A percentile compares a stretch with the other conserved stretches of the same genome.
Conservation (phyloP, 2,797 vertebrate species). For the Podargus strigoides region DNA sequence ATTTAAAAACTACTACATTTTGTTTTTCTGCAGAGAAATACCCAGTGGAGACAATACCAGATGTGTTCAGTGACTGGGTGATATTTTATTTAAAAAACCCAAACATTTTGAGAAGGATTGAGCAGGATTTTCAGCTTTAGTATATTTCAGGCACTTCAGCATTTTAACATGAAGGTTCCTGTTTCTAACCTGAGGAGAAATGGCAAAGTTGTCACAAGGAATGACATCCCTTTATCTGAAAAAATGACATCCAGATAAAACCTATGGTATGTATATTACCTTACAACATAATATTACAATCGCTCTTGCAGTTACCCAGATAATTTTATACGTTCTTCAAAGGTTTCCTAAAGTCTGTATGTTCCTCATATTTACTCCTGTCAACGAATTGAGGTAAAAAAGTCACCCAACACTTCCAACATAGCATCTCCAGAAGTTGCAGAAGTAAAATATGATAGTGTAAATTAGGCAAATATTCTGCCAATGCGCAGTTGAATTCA, state of each 20-base stretch:
- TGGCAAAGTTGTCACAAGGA: neutral
- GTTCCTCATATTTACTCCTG: neutral
- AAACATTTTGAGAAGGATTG: neutral
- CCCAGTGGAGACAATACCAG: neutral
- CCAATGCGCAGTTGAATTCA: too few species aligned
- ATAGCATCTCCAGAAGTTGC: neutral
- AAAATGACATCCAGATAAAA: neutral
- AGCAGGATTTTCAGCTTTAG: neutral
- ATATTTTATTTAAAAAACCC: neutral
- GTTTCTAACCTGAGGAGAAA: neutral
- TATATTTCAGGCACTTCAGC: neutral
- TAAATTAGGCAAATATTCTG: neutral
- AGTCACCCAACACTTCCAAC: neutral
- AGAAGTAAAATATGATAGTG: neutral
- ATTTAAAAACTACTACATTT: neutral
- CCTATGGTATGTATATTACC: neutral
- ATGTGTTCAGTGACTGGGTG: neutral
- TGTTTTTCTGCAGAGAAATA: neutral
- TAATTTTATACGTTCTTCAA: neutral
- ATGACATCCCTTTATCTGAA: neutral
- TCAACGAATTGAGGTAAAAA: neutral
- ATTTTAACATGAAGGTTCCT: neutral
- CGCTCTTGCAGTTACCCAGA: neutral
- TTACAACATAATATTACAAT: neutral
- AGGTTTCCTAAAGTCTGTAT: neutral